These are phyloP conservation scores for Apamea crenata DNA, from an alignment of 2,888 invertebrate species.

Conservation along the genomic window DNA sequence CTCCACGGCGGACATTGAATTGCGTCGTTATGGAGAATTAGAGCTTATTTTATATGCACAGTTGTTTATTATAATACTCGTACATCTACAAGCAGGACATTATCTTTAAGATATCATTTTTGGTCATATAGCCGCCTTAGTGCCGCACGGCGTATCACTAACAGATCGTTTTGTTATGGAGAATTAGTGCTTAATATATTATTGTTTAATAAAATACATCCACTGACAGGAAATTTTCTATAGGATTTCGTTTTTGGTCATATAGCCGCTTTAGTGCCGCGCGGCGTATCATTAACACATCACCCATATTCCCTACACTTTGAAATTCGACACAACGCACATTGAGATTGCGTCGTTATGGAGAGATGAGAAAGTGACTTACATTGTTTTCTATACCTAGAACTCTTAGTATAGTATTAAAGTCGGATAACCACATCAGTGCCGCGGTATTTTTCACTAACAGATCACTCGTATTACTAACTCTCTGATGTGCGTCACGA, in stretches of 20 bases:
- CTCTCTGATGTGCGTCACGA: conserved; percentile 45
- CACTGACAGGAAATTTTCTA: background rate
- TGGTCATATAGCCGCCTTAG: conserved; percentile 75
- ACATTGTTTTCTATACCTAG: conserved; percentile 6
- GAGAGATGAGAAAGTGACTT: background rate
- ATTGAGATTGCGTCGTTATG: background rate
- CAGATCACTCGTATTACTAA: conserved; percentile 57
- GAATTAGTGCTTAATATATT: background rate
- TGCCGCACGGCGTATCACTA: conserved; percentile 71
- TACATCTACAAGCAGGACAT: background rate
- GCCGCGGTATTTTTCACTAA: conserved; percentile 70
- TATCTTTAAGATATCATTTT: background rate
- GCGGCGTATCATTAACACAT: conserved; percentile 71
- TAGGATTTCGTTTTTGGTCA: conserved; percentile 25
- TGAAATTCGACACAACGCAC: conserved; percentile 41
- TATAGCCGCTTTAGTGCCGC: conserved; percentile 74
- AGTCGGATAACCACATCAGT: conserved; percentile 62
- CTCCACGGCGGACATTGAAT: conserved; percentile 29
- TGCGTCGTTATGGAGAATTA: background rate
- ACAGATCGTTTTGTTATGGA: conserved; percentile 65
- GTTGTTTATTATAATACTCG: background rate
- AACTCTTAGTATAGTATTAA: background rate
- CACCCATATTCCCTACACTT: conserved; percentile 38
- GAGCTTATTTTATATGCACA: background rate
- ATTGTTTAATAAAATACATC: background rate